phyloP scores from a whole-genome alignment of 2,797 vertebrate species.

The Sus cebifrons region DNA sequence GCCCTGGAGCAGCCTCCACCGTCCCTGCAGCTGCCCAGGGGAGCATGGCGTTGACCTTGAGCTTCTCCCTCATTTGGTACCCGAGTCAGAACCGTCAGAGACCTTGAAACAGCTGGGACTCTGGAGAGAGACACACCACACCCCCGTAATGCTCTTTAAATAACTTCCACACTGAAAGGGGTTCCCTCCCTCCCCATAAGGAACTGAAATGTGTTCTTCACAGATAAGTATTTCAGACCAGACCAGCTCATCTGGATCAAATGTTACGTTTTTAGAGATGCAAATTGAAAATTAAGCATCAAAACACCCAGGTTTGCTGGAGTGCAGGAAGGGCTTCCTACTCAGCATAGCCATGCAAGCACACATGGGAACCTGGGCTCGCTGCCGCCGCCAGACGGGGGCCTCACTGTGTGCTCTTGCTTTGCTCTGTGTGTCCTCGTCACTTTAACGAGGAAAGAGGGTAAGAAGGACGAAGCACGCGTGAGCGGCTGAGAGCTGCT shows the following conservation, averaged over 20 bases:
- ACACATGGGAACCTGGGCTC: slow-evolving; percentile 77
- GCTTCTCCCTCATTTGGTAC: not conserved
- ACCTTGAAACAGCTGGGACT: slow-evolving; percentile 69
- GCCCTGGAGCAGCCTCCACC: not conserved
- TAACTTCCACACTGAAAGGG: slow-evolving; percentile 64
- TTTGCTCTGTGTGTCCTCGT: slow-evolving; percentile 28
- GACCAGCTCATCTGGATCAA: slow-evolving; percentile 87
- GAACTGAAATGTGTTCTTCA: slow-evolving; percentile 86
- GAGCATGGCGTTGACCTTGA: not conserved
- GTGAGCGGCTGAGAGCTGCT: not conserved
- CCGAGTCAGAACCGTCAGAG: not conserved
- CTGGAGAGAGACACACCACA: not conserved
- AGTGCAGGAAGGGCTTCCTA: slow-evolving; percentile 76
- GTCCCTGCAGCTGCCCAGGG: not conserved
- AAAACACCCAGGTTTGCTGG: slow-evolving; percentile 83
- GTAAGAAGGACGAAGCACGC: fast-evolving
- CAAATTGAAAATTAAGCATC: slow-evolving; percentile 89
- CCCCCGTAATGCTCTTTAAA: slow-evolving; percentile 67
- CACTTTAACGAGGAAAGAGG: slow-evolving; percentile 23
- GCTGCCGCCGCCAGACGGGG: not conserved
- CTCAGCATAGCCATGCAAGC: slow-evolving; percentile 50
- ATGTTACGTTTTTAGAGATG: slow-evolving; percentile 88
- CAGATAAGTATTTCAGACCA: slow-evolving; percentile 88
- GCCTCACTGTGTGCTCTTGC: slow-evolving; percentile 40
- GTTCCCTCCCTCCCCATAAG: slow-evolving; percentile 72